Evolutionary conservation across 2,888 invertebrate species (phyloP).

Genomic region (Ennomos erosarius): DNA sequence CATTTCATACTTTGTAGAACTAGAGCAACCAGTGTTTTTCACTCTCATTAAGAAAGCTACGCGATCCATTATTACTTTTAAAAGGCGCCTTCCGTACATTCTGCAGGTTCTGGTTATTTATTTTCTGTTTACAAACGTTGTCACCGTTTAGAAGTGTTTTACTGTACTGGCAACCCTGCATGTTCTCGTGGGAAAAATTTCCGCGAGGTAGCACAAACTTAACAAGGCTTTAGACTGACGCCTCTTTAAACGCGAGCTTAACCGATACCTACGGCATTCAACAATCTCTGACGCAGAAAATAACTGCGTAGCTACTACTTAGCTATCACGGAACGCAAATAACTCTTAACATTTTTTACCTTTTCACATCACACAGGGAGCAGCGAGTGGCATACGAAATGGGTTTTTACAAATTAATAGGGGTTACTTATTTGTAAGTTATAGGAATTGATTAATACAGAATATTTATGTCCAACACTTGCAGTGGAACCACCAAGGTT

Average conservation of each 20-base stretch:
- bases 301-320: slow-evolving; percentile 14
- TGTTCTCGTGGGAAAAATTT: slow-evolving; percentile 52
- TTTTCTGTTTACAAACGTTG: slow-evolving; percentile 36
- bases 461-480: too few species aligned
- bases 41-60: slow-evolving; percentile 21
- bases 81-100: slow-evolving; percentile 16
- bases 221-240: slow-evolving; percentile 65
- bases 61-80: slow-evolving; percentile 20
- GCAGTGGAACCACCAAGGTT: too few species aligned
- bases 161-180: slow-evolving; percentile 43
- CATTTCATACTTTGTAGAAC: slow-evolving; percentile 16
- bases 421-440: too few species aligned
- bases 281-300: slow-evolving; percentile 29
- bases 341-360: neutral
- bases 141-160: slow-evolving; percentile 39
- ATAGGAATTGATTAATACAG: too few species aligned
- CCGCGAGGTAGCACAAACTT: slow-evolving; percentile 68
- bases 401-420: too few species aligned
- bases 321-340: neutral
- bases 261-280: slow-evolving; percentile 39
- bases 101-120: slow-evolving; percentile 19
- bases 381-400: too few species aligned
- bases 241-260: slow-evolving; percentile 50
- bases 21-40: slow-evolving; percentile 6
- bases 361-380: too few species aligned